Conservation (phyloP, 2,888 invertebrate species). For the Holacanthella duospinosa region DNA sequence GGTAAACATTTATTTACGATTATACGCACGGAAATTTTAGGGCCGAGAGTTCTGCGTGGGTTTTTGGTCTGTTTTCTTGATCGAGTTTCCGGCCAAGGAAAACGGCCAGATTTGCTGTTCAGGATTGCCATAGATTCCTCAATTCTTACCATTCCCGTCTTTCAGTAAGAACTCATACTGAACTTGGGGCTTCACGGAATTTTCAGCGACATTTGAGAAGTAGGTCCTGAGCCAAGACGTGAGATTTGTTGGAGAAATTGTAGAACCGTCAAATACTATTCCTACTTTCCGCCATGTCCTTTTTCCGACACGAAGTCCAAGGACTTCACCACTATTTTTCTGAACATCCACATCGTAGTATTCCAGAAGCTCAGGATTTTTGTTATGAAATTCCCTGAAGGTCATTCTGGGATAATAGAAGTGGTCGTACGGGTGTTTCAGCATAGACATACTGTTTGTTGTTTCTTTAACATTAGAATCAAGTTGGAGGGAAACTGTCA, state of each 20-base stretch:
- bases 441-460: neutral
- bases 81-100: no score
- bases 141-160: slow-evolving; percentile 36
- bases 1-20: no score
- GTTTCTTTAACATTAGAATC: neutral
- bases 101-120: no score
- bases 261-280: slow-evolving; percentile 29
- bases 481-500: slow-evolving; percentile 37
- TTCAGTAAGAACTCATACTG: slow-evolving; percentile 31
- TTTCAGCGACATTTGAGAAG: slow-evolving; percentile 14
- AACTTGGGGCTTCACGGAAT: slow-evolving; percentile 8
- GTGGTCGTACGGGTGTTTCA: slow-evolving; percentile 10
- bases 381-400: slow-evolving; percentile 24
- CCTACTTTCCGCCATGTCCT: slow-evolving; percentile 33
- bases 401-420: slow-evolving; percentile 33
- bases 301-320: slow-evolving; percentile 31
- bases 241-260: slow-evolving; percentile 24
- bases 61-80: no score
- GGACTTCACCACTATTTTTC: slow-evolving; percentile 25
- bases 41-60: no score
- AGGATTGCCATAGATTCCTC: neutral
- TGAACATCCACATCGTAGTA: slow-evolving; percentile 26
- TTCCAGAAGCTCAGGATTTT: slow-evolving; percentile 26
- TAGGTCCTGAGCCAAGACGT: slow-evolving; percentile 25
- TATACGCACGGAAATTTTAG: no score